Conservation (phyloP, 2,888 invertebrate species). For the Drosophila diplacantha region DNA sequence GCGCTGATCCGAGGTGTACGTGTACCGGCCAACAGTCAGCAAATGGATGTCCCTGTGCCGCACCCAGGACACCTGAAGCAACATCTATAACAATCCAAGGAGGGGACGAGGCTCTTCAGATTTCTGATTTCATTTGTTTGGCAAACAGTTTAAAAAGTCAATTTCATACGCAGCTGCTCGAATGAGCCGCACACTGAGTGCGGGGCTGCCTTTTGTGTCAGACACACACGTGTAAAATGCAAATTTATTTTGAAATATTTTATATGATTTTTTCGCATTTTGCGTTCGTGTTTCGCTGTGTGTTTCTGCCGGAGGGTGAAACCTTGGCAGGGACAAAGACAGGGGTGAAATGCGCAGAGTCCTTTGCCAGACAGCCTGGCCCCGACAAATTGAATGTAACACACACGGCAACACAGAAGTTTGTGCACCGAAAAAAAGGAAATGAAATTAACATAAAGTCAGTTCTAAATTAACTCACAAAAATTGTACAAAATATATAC, state of each 20-base stretch:
- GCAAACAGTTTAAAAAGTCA: conserved; percentile 68
- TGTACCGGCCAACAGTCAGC: conserved; percentile 92
- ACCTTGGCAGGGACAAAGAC: conserved; percentile 40
- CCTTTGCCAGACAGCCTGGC: conserved; percentile 43
- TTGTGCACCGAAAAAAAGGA: not conserved
- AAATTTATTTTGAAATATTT: conserved; percentile 63
- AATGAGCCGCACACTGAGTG: conserved; percentile 2
- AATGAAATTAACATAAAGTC: too few relatives aligned
- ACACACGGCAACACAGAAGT: conserved; percentile 41
- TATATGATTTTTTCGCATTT: conserved; percentile 35
- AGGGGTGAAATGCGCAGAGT: conserved; percentile 8
- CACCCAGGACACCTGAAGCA: conserved; percentile 93
- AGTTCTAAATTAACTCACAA: not conserved
- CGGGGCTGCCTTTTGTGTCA: conserved; percentile 33
- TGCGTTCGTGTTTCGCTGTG: conserved; percentile 9
- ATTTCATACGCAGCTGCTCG: conserved; percentile 50
- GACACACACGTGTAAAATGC: conserved; percentile 58
- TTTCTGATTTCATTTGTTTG: conserved; percentile 49
- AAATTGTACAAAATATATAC: not conserved
- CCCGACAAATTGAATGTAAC: conserved; percentile 58
- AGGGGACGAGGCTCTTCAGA: conserved; percentile 13
- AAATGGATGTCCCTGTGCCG: conserved; percentile 93
- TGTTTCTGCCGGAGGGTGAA: conserved; percentile 16
- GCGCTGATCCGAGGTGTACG: conserved; percentile 94
- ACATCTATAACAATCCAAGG: conserved; percentile 77